phyloP scores from a whole-genome alignment of 1,140 invertebrate genomes.

The Mactra quadrangularis region DNA sequence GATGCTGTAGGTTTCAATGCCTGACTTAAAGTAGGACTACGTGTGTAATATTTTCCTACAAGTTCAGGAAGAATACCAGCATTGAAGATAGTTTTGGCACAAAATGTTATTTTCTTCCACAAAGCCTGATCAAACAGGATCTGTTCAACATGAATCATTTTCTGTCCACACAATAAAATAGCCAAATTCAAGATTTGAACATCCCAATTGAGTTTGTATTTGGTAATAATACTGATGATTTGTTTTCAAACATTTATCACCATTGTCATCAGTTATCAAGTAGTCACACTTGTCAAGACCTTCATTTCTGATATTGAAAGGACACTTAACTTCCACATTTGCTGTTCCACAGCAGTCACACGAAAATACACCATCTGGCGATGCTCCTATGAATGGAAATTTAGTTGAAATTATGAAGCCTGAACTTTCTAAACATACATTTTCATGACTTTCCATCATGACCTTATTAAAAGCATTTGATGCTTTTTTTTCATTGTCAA shows the following conservation, averaged over 20 bases:
- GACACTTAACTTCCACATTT: slow-evolving; percentile 42
- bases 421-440: slow-evolving; percentile 3
- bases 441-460: slow-evolving; percentile 14
- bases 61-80: slow-evolving; percentile 5
- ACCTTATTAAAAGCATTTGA: neutral
- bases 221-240: slow-evolving; percentile 59
- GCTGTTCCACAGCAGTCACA: slow-evolving; percentile 52
- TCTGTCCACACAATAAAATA: slow-evolving; percentile 57
- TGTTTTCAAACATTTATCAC: neutral
- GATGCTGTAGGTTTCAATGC: no score
- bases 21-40: neutral
- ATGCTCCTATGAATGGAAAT: slow-evolving; percentile 63
- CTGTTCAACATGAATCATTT: slow-evolving; percentile 36
- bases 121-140: slow-evolving; percentile 2
- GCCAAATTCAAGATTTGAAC: slow-evolving; percentile 1
- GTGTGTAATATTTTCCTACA: slow-evolving; percentile 18
- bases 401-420: slow-evolving; percentile 53
- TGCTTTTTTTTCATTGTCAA: slow-evolving; percentile 56
- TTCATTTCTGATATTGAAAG: slow-evolving; percentile 20
- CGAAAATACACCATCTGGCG: slow-evolving; percentile 65
- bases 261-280: neutral
- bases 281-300: slow-evolving; percentile 4
- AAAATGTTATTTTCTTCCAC: neutral
- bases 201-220: slow-evolving; percentile 43
- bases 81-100: neutral